A percentile compares a stretch with the other conserved stretches of the same genome.
These are phyloP conservation scores for Eristalis arbustorum DNA, from an alignment of 2,888 invertebrate genomes.

Conservation along the genomic window DNA sequence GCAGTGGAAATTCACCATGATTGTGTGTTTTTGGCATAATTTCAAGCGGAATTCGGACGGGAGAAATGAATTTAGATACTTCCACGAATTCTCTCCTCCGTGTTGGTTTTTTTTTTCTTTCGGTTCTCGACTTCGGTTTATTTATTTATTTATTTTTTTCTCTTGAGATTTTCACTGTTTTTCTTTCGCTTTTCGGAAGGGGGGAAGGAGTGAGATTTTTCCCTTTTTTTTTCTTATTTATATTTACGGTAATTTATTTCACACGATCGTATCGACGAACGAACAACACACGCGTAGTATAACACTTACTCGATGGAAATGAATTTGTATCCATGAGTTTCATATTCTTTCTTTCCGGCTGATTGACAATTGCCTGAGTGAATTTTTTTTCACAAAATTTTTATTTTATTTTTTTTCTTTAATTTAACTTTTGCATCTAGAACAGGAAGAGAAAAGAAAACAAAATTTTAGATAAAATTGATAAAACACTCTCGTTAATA, in stretches of 20 bases:
- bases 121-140: background rate
- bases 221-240: constrained; percentile 1
- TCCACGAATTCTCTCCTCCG: constrained; percentile 59
- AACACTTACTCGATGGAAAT: constrained; percentile 65
- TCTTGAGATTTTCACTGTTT: constrained; percentile 29
- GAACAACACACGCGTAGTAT: constrained; percentile 59
- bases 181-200: constrained; percentile 26
- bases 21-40: constrained; percentile 77
- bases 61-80: constrained; percentile 69
- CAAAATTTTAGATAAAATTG: background rate
- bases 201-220: constrained; percentile 33
- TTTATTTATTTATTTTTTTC: too few species aligned
- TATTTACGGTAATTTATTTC: constrained; percentile 19
- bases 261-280: constrained; percentile 58
- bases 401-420: background rate
- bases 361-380: constrained; percentile 43
- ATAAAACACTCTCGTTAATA: background rate
- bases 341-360: constrained; percentile 59
- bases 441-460: constrained; percentile 29
- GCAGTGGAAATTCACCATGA: constrained; percentile 87
- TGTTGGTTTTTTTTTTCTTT: constrained; percentile 17
- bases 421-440: constrained; percentile 32
- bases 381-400: constrained; percentile 16
- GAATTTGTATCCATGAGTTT: constrained; percentile 66
- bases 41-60: constrained; percentile 71